Base-by-base conservation (phyloP, 2,113 vertebrate genomes). In the Patagioenas fasciata region DNA sequence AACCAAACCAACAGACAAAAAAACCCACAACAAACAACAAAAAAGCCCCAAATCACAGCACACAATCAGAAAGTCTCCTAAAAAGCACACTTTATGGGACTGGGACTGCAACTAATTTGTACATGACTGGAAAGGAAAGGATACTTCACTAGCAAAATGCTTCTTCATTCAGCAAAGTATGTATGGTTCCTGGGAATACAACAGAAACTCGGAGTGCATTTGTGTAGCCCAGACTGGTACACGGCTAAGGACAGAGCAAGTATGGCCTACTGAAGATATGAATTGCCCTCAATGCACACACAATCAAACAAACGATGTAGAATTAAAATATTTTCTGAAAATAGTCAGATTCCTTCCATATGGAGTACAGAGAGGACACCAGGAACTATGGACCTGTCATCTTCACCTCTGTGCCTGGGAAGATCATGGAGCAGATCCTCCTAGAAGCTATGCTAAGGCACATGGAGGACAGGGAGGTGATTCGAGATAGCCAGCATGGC, bases 151-250 rank as follows among this genome's bases (percentile, higher is more conserved):
- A 51, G 19, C 26, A 67, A n/a, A 66, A 53, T 7, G n/a, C 5
- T 70, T 56, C 31, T 60, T 11, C 11, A 32, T 44, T 54, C n/a
- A 38, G n/a, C 38, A 80, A 54, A 61, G 24, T 23, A 51, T 0
- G 2, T 17, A 15, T 0, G 2, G 56, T n/a, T 75, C 11, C 13
- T 50, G 73, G 28, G 25, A 86, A 51, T 10, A 44, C n/a, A 90
- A 48, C 2, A 11, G 8, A 31, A 87, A 58, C 1, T 44, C 51
- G 14, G 10, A 31, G 44, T 44, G 13, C 0, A 0, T 15, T 44
- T n/a, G 31, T 25, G 44, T n/a, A 66, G 26, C 36, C 69, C 29
- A 40, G 32, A 44, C 25, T 13, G 18, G 10, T 36, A 53, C 3
- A 62, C 3, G 21, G 32, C 9, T 17, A 56, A 80, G 40, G 15